Evolutionary conservation across 2,797 vertebrate species (phyloP), one percentile per base, ranked within the genome.

Genomic region (Malurus splendens): DNA sequence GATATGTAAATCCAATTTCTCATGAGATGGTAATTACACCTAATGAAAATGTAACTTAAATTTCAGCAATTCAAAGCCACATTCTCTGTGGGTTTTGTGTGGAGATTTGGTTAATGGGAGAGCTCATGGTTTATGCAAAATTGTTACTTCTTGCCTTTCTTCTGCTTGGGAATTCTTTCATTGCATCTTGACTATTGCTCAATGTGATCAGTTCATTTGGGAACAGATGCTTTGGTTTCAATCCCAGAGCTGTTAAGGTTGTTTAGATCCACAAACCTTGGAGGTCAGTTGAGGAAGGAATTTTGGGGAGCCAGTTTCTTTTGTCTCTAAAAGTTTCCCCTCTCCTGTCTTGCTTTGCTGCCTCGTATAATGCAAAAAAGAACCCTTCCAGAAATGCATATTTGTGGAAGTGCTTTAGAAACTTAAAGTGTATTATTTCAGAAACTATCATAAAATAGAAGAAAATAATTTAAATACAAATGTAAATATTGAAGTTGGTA

Each of bases 381-480:
- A 85, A 12, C 30, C 7, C 9, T 56, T 73, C 36, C 22, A 27
- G 38, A 86, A 73, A 11, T 56, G 25, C 8, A 3, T 72, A 60
- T 84, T 81, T 86, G 88, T 73, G 60, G 45, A 76, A 66, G 33
- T 76, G 19, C 61, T 90, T 84, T 41, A 33, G 80, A 91, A 86
- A 68, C 10, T 39, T 62, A 0, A 62, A 48, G 16, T 57, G 25
- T 39, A 33, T 74, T 54, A 20, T 59, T 82, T 84, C 78, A 42
- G 48, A 80, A 86, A 52, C 24, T 28, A 7, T 18, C 41, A 24
- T 57, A 48, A 52, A 77, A 28, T 28, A 61, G 52, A 45, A 64
- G 55, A 75, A 90, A 87, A 44, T 59, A 60, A 75, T 79, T 47
- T 42, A 76, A 91, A 88, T 67, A 73, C 1, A 2, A 71, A 57